A percentile compares a stretch with the other conserved stretches of the same genome.
Conservation (phyloP, 37 sponge, comb jelly and placozoan species). For the Agelas oroides region DNA sequence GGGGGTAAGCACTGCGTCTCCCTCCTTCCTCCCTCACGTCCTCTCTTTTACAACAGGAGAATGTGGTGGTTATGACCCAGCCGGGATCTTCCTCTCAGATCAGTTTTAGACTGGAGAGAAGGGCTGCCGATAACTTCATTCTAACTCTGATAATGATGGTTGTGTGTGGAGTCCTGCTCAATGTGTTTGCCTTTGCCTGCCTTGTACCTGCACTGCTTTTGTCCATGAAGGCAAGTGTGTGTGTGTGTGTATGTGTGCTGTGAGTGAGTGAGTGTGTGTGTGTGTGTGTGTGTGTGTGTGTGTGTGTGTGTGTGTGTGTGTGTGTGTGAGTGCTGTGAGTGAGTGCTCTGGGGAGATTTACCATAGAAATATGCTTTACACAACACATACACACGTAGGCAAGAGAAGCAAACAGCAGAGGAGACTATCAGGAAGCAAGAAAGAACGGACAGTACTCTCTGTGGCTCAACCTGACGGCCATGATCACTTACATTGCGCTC, state of each 20-base stretch:
- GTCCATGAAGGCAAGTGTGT: slow-evolving; percentile 27
- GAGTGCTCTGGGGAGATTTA: no score
- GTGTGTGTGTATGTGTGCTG: background rate
- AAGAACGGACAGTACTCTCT: background rate
- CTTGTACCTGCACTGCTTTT: slow-evolving; percentile 28
- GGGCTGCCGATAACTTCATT: background rate
- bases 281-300: no score
- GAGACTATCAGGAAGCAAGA: background rate
- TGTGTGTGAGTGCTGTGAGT: no score
- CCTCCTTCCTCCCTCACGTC: no score
- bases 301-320: no score
- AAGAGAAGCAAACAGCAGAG: background rate
- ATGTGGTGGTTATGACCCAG: background rate
- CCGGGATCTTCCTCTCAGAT: background rate
- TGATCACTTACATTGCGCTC: background rate
- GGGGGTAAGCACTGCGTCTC: no score
- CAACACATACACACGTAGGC: background rate
- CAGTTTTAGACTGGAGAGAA: no score
- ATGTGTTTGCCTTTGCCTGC: slow-evolving; percentile 34
- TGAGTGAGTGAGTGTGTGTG: no score
- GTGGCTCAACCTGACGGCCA: slow-evolving; percentile 1
- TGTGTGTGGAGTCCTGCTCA: slow-evolving; percentile 37
- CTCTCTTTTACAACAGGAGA: background rate
- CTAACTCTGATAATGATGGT: slow-evolving; percentile 35
- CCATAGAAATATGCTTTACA: no score